These are phyloP conservation scores for Heliconius eleuchia DNA, from an alignment of 1,140 invertebrate genomes.

Conservation along the genomic window DNA sequence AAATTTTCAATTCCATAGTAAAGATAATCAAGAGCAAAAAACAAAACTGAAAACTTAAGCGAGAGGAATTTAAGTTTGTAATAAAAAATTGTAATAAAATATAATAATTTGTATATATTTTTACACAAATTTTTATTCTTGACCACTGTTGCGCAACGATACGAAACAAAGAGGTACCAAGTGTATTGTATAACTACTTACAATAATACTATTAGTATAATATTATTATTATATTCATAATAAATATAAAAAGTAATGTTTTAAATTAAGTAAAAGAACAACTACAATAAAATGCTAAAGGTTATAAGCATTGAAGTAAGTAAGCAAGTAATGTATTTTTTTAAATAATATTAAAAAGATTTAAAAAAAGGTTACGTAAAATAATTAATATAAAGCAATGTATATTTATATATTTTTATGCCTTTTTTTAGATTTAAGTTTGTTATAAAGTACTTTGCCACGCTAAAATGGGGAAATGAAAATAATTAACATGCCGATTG, in stretches of 20 bases:
- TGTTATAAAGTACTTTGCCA: too few species aligned
- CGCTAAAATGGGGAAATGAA: too few species aligned
- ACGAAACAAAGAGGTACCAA: constrained; percentile 41
- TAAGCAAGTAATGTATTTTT: too few species aligned
- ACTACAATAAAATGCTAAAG: too few species aligned
- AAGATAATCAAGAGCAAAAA: neutral
- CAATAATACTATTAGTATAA: neutral
- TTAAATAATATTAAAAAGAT: too few species aligned
- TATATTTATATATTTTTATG: too few species aligned
- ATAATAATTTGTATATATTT: constrained; percentile 12
- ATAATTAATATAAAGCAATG: too few species aligned
- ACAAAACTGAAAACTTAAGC: neutral
- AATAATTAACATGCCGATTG: too few species aligned
- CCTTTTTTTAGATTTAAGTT: too few species aligned
- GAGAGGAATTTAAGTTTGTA: neutral
- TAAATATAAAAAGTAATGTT: neutral
- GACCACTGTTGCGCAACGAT: constrained; percentile 56
- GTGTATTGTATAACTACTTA: neutral
- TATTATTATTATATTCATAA: neutral
- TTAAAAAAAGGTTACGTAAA: too few species aligned
- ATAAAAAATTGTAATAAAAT: constrained; percentile 18
- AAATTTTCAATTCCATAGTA: too few species aligned
- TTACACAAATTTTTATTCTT: constrained; percentile 35
- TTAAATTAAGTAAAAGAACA: neutral
- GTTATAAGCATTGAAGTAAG: too few species aligned